A percentile compares a stretch with the other conserved stretches of the same genome.
phyloP scores from a whole-genome alignment of 2,797 vertebrate genomes.

The Morelia viridis region DNA sequence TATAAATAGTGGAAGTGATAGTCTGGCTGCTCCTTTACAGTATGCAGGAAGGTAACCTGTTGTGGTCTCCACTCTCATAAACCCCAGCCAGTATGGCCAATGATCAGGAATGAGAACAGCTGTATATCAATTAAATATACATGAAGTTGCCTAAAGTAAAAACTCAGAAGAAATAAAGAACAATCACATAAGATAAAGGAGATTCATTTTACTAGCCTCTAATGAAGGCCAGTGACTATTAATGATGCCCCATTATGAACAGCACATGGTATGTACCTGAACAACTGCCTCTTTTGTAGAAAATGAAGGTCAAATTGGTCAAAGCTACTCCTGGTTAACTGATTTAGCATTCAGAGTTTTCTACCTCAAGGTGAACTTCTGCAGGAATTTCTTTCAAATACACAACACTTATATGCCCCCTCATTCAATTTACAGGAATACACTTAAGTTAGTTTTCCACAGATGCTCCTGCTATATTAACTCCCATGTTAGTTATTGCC shows the following conservation, averaged over 20 bases:
- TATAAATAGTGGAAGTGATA: not conserved
- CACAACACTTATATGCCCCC: not conserved
- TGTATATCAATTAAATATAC: not conserved
- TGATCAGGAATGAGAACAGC: not conserved
- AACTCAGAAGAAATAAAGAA: not conserved
- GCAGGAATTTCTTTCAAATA: not conserved
- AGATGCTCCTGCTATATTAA: not conserved
- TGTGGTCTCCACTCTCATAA: not conserved
- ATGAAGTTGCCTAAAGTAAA: not conserved
- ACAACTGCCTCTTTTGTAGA: not conserved
- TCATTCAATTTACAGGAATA: not conserved
- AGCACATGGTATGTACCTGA: not conserved
- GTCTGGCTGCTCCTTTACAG: not conserved
- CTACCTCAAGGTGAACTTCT: not conserved
- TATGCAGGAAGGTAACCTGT: not conserved
- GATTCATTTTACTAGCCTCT: not conserved
- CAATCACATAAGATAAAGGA: not conserved
- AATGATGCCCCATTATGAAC: not conserved
- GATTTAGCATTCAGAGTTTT: not conserved
- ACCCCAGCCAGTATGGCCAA: not conserved
- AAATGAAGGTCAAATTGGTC: not conserved
- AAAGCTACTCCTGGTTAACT: not conserved
- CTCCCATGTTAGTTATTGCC: not conserved
- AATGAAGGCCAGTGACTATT: not conserved
- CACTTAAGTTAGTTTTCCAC: not conserved